Evolutionary conservation across 2,888 invertebrate genomes (phyloP).

Genomic region (Idaea aversata): DNA sequence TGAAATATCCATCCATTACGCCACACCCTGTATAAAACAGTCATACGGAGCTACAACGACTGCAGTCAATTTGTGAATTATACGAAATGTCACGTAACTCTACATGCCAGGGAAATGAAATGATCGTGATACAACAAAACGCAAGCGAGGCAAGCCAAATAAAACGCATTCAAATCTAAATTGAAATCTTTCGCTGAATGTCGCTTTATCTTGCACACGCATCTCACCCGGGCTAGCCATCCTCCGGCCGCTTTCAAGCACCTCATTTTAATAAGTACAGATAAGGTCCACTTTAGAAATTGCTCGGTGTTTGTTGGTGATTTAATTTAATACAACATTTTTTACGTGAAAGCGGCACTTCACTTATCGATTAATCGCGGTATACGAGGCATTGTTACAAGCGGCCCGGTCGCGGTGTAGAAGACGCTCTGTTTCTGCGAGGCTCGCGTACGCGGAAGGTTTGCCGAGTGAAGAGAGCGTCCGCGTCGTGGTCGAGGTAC

Average conservation of each 20-base stretch:
- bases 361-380: constrained; percentile 71
- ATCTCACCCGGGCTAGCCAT: constrained; percentile 78
- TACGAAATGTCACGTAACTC: constrained; percentile 40
- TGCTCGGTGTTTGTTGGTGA: constrained; percentile 49
- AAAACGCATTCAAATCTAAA: constrained; percentile 67
- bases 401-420: constrained; percentile 46
- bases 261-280: constrained; percentile 70
- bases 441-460: constrained; percentile 67
- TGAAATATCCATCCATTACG: too few relatives aligned
- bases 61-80: constrained; percentile 41
- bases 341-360: constrained; percentile 65
- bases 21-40: constrained; percentile 11
- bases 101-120: constrained; percentile 50
- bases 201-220: constrained; percentile 59
- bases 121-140: constrained; percentile 53
- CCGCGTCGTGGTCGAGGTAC: constrained; percentile 67
- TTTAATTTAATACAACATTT: constrained; percentile 62
- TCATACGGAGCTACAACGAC: constrained; percentile 39
- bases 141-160: constrained; percentile 63
- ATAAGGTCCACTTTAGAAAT: constrained; percentile 52
- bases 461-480: constrained; percentile 48
- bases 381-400: constrained; percentile 64
- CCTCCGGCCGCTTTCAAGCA: constrained; percentile 76
- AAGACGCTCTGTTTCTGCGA: constrained; percentile 69
- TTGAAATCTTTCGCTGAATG: constrained; percentile 69